Percentiles rank a stretch among this genome's conserved stretches.
Conservation (phyloP, 2,113 vertebrate species). For the Anas platyrhynchos region DNA sequence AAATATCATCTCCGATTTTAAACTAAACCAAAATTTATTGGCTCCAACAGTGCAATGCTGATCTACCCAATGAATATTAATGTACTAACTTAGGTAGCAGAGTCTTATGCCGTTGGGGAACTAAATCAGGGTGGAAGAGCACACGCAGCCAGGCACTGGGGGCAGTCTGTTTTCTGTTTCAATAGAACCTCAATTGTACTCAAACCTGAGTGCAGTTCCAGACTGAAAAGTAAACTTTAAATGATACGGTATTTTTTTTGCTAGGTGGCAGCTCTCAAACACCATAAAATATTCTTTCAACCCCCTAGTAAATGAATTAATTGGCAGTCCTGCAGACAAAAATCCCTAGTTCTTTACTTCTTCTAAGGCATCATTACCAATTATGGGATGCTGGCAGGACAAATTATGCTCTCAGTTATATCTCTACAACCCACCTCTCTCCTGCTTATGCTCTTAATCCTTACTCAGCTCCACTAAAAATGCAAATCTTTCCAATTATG, state of each 20-base stretch:
- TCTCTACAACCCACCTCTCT: slow-evolving; percentile 7
- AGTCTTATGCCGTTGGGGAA: background rate
- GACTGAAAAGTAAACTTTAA: background rate
- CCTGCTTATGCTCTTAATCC: slow-evolving; percentile 20
- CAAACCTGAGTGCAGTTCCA: background rate
- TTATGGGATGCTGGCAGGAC: slow-evolving; percentile 4
- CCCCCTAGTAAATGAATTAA: background rate
- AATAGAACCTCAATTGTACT: background rate
- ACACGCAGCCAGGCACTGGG: background rate
- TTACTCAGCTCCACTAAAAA: slow-evolving; percentile 18
- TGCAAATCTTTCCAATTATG: slow-evolving; percentile 42
- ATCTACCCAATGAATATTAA: slow-evolving; percentile 39
- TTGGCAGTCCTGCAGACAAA: background rate
- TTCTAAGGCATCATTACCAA: slow-evolving; percentile 30
- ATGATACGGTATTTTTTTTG: background rate
- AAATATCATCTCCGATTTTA: slow-evolving; percentile 59
- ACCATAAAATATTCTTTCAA: background rate
- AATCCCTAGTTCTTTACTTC: background rate
- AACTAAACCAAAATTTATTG: slow-evolving; percentile 54
- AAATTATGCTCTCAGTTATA: background rate
- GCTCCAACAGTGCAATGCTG: background rate
- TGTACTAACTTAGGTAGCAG: background rate
- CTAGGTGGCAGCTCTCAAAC: background rate
- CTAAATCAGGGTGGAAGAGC: background rate
- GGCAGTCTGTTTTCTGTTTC: background rate